These are phyloP conservation scores for Prunella fulvescens DNA, from an alignment of 2,113 vertebrate genomes.

Conservation along the genomic window DNA sequence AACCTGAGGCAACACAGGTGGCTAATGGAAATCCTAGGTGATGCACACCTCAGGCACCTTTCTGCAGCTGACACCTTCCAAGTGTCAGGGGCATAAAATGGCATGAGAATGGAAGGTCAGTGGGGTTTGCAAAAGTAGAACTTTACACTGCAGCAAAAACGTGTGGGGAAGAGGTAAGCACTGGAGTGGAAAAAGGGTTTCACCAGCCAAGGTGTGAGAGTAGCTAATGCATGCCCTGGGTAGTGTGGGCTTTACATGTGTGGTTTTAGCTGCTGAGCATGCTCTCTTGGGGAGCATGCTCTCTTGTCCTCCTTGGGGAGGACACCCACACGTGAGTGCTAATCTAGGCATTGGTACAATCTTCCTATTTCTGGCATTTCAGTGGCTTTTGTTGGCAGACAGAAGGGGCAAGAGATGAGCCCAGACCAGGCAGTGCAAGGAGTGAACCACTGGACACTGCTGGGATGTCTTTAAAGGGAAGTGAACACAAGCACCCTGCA, in stretches of 20 bases:
- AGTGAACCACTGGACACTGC: not conserved
- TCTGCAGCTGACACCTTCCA: not conserved
- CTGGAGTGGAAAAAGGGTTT: not conserved
- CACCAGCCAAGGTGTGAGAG: not conserved
- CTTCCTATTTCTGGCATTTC: not conserved
- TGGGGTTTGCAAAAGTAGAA: not conserved
- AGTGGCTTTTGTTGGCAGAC: not conserved
- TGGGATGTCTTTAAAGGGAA: not conserved
- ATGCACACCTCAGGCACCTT: fast-evolving
- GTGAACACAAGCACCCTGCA: not conserved
- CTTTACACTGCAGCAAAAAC: not conserved
- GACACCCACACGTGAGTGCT: fast-evolving
- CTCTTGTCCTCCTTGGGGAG: no score
- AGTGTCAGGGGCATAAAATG: not conserved
- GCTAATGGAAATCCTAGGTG: not conserved
- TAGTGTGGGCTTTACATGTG: not conserved
- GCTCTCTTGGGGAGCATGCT: not conserved
- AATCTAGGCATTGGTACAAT: not conserved
- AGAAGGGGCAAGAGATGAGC: not conserved
- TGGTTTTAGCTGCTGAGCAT: not conserved
- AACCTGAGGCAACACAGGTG: not conserved
- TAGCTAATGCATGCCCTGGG: fast-evolving
- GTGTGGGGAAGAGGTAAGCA: not conserved
- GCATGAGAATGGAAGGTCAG: not conserved
- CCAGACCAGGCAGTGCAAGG: not conserved